Evolutionary conservation across 2,113 vertebrate genomes (phyloP).

Genomic region (Monopterus albus): DNA sequence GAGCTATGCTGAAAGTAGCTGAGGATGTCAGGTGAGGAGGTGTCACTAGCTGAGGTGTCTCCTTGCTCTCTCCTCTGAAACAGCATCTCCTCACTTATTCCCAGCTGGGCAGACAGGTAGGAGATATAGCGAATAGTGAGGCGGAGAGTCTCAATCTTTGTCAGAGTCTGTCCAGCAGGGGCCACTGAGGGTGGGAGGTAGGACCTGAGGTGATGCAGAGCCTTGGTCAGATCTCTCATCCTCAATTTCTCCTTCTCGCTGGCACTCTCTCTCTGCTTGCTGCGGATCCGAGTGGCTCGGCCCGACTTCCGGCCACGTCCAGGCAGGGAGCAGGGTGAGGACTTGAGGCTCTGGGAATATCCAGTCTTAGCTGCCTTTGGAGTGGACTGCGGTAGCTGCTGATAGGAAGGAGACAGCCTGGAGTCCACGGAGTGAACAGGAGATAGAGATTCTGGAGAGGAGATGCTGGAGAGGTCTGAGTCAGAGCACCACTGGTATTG

Average conservation of each 20-base stretch:
- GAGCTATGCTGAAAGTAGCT: slow-evolving; percentile 70
- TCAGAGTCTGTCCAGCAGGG: slow-evolving; percentile 82
- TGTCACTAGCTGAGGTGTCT: slow-evolving; percentile 49
- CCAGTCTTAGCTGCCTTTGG: slow-evolving; percentile 22
- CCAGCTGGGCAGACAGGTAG: slow-evolving; percentile 82
- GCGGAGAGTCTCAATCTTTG: slow-evolving; percentile 86
- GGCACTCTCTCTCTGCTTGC: slow-evolving; percentile 85
- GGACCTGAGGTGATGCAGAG: slow-evolving; percentile 84
- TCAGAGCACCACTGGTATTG: slow-evolving; percentile 83
- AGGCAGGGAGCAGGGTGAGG: slow-evolving; percentile 31
- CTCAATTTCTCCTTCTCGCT: slow-evolving; percentile 87
- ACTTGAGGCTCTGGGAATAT: slow-evolving; percentile 31
- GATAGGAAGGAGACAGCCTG: slow-evolving; percentile 74
- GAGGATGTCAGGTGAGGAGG: slow-evolving; percentile 67
- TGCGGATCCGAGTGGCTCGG: slow-evolving; percentile 72
- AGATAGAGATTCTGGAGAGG: slow-evolving; percentile 80
- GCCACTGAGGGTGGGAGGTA: slow-evolving; percentile 85
- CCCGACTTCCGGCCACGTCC: slow-evolving; percentile 41
- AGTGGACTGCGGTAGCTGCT: slow-evolving; percentile 52
- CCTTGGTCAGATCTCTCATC: slow-evolving; percentile 86
- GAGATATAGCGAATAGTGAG: slow-evolving; percentile 86
- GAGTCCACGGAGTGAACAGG: slow-evolving; percentile 78
- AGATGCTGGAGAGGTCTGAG: slow-evolving; percentile 81
- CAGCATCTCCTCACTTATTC: slow-evolving; percentile 78
- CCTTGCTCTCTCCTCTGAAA: slow-evolving; percentile 69